Base-by-base conservation (phyloP, 2,113 vertebrate species). In the Natator depressus region DNA sequence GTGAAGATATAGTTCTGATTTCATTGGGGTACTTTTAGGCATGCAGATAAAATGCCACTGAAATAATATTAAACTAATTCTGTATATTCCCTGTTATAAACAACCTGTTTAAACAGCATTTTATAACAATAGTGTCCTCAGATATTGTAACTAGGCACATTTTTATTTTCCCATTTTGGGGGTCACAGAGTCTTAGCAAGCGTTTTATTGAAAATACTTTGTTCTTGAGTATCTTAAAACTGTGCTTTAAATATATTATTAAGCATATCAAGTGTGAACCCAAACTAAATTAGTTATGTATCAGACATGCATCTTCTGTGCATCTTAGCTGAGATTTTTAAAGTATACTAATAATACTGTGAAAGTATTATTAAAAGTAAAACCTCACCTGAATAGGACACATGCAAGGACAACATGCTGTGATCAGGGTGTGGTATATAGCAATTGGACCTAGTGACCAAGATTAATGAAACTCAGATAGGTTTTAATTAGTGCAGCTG, bases 401-500 rank as follows among this genome's bases (percentile, higher is more conserved):
- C 6, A 96, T 93, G 89, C 98, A 98, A 99, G 99, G 99, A 98
- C 98, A 85, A 90, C 89, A 88, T 97, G 96, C 98, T 95, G 95
- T 87, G 94, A 96, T 90, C 94, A 93, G 99, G 99, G 99, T 99
- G 98, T 98, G 97, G 98, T 95, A 97, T 98, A 96, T 98, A 98
- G 99, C 98, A 98, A 98, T 98, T 97, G 98, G 98, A 97, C 96
- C 98, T 93, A 94, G 97, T 98, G 99, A 99, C 98, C 99, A 99
- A 99, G 99, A 99, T 99, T 99, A 99, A 99, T 99, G 99, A 98
- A 99, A 98, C 98, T 99, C 98, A 98, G 98, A 99, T 98, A 98
- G 98, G 98, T 99, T 99, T 99, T 99, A 99, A 99, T 99, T 99
- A 99, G 99, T 98, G 98, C 97, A 99, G 99, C 98, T 98, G 98